Evolutionary conservation across 2,113 vertebrate genomes (phyloP).

Genomic region (Rhodinocichla rosea): DNA sequence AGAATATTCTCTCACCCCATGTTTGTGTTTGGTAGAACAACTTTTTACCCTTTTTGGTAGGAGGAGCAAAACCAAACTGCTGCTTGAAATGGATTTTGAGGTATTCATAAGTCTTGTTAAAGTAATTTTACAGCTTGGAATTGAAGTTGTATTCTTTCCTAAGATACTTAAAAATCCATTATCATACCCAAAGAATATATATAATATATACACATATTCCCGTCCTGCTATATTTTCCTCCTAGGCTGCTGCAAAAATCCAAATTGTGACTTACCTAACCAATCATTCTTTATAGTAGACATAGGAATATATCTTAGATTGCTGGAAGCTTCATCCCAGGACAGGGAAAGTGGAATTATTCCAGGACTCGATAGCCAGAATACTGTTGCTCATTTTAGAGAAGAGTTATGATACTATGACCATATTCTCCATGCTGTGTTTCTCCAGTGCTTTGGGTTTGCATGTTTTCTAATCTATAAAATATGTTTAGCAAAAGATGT

Average conservation of each 20-base stretch:
- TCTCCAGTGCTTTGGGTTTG: not conserved
- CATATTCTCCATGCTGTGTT: not conserved
- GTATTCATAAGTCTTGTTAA: not conserved
- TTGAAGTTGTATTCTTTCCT: not conserved
- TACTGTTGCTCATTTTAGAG: not conserved
- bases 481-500: not conserved
- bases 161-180: not conserved
- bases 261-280: not conserved
- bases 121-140: not conserved
- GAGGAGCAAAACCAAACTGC: not conserved
- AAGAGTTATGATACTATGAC: not conserved
- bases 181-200: not conserved
- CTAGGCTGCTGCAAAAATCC: not conserved
- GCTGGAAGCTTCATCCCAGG: not conserved
- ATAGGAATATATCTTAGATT: not conserved
- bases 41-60: not conserved
- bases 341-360: not conserved
- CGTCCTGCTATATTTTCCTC: not conserved
- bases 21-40: not conserved
- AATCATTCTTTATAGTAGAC: not conserved
- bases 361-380: not conserved
- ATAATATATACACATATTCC: not conserved
- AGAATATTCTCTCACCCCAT: not conserved
- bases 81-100: not conserved
- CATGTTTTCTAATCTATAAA: not conserved